phyloP scores from a whole-genome alignment of 2,113 vertebrate species.

The Arizona elegans region DNA sequence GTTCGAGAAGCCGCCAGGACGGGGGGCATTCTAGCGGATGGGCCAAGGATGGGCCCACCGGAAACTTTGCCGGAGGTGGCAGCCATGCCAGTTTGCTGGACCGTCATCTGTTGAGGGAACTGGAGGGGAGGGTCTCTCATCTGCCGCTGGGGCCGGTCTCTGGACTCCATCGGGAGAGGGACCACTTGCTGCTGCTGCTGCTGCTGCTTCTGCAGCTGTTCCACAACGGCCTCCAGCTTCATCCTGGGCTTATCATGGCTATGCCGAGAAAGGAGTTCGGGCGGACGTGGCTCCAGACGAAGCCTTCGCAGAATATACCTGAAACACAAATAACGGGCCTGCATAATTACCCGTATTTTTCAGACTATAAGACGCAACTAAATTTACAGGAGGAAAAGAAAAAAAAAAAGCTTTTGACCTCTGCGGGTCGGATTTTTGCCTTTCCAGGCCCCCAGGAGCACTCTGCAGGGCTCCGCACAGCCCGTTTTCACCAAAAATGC shows the following conservation, averaged over 20 bases:
- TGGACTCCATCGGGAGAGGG: conserved; percentile 80
- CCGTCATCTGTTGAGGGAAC: conserved; percentile 80
- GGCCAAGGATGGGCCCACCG: conserved; percentile 54
- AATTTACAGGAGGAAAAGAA: too few relatives aligned
- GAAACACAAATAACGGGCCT: conserved; percentile 50
- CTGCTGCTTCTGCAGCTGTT: conserved; percentile 88
- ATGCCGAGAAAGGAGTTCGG: conserved; percentile 42
- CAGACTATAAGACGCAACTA: too few relatives aligned
- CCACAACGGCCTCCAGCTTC: conserved; percentile 86
- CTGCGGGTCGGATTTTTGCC: too few relatives aligned
- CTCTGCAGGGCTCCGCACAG: too few relatives aligned
- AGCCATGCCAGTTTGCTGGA: conserved; percentile 81
- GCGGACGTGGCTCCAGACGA: conserved; percentile 59
- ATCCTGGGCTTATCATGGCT: conserved; percentile 77
- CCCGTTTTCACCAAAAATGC: too few relatives aligned
- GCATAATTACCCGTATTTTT: neutral
- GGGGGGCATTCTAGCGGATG: conserved; percentile 70
- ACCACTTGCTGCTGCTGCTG: conserved; percentile 78
- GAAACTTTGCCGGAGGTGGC: conserved; percentile 72
- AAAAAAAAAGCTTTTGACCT: too few relatives aligned
- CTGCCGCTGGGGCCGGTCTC: conserved; percentile 81
- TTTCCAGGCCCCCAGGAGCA: too few relatives aligned
- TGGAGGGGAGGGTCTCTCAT: conserved; percentile 82
- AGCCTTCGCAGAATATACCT: conserved; percentile 73
- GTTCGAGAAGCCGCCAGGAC: conserved; percentile 48